These are phyloP conservation scores for Muscicapa adusta DNA, from an alignment of 2,113 vertebrate genomes.

Conservation along the genomic window DNA sequence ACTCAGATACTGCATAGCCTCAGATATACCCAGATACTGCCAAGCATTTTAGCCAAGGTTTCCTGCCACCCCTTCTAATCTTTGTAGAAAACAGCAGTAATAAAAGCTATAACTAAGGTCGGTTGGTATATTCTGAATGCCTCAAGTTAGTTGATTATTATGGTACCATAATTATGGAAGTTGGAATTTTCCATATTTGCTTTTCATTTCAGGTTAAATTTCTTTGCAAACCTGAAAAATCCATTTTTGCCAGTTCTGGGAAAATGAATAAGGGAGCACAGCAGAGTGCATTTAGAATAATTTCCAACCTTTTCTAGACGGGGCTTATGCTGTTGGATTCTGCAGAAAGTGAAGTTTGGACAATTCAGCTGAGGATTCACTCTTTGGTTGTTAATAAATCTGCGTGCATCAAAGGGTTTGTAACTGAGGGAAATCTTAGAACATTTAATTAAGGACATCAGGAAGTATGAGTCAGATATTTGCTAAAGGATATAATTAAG, in stretches of 20 bases:
- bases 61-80: background rate
- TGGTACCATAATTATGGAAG: background rate
- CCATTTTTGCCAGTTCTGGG: background rate
- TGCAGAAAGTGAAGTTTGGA: background rate
- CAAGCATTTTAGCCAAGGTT: background rate
- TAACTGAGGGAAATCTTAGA: background rate
- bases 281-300: background rate
- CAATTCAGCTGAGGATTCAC: background rate
- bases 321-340: background rate
- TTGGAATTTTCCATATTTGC: background rate
- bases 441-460: background rate
- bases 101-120: background rate
- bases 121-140: background rate
- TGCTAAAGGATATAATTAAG: background rate
- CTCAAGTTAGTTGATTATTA: background rate
- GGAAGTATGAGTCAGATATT: background rate
- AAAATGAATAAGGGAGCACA: background rate
- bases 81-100: background rate
- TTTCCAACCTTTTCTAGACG: background rate
- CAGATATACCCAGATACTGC: background rate
- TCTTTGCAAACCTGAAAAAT: background rate
- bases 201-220: background rate
- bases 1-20: background rate
- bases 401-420: background rate
- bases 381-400: background rate